phyloP scores from a whole-genome alignment of 2,113 vertebrate species.

The Marmota flaviventris region DNA sequence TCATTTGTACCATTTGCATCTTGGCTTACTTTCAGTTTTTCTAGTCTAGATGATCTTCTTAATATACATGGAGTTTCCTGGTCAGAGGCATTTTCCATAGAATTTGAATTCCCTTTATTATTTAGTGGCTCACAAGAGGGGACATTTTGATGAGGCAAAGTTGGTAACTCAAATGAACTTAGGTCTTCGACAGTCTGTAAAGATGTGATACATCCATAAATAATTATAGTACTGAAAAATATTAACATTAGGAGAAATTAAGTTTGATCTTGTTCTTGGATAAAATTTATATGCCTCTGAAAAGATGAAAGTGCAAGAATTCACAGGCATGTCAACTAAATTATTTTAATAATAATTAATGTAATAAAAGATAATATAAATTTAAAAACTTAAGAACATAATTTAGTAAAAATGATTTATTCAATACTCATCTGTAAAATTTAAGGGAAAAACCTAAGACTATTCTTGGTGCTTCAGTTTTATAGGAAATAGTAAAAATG shows the following conservation, averaged over 20 bases:
- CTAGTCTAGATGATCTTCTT: conserved; percentile 58
- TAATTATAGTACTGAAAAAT: conserved; percentile 35
- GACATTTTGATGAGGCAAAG: conserved; percentile 54
- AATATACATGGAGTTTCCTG: conserved; percentile 34
- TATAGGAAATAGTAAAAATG: background rate
- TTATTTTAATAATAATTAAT: background rate
- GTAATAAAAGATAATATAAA: background rate
- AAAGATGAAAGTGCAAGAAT: conserved; percentile 1
- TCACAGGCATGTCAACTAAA: background rate
- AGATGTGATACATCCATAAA: conserved; percentile 59
- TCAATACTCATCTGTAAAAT: conserved; percentile 53
- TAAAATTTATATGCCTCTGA: conserved; percentile 40
- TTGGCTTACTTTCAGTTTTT: conserved; percentile 32
- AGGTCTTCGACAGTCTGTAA: conserved; percentile 74
- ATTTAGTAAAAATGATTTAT: conserved; percentile 30
- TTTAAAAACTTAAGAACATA: conserved; percentile 36
- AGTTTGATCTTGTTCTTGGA: conserved; percentile 28
- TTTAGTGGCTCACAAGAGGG: conserved; percentile 53
- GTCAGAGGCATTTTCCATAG: conserved; percentile 8
- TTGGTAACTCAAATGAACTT: conserved; percentile 54
- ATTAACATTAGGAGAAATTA: conserved; percentile 59
- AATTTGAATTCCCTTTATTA: conserved; percentile 48
- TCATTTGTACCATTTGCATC: background rate
- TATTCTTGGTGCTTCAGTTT: conserved; percentile 19
- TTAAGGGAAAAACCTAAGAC: conserved; percentile 35